These are phyloP conservation scores for Nyctibius bracteatus DNA, from an alignment of 2,113 vertebrate species.

Conservation along the genomic window DNA sequence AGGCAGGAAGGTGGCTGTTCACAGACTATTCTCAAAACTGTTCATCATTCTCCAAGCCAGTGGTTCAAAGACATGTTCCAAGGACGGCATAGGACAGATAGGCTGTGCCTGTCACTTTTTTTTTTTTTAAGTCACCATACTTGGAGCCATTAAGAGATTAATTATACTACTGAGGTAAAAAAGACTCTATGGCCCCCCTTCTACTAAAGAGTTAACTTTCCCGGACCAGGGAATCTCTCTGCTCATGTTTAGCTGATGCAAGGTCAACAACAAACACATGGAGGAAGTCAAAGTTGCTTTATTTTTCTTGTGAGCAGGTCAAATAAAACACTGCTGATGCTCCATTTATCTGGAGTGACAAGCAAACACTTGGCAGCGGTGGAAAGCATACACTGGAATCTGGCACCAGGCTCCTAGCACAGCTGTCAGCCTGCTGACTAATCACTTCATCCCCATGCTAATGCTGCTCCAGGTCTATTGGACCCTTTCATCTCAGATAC, in stretches of 20 bases:
- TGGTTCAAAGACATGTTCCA: not conserved
- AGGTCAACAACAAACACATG: conserved; percentile 18
- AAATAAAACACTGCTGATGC: conserved; percentile 58
- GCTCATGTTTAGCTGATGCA: conserved; percentile 4
- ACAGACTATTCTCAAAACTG: not conserved
- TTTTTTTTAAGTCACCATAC: not conserved
- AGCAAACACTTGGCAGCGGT: conserved; percentile 59
- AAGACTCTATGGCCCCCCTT: not conserved
- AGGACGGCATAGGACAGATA: not conserved
- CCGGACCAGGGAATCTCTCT: not conserved
- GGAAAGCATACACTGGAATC: conserved; percentile 18
- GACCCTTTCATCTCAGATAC: conserved; percentile 18
- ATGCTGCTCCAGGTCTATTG: conserved; percentile 37
- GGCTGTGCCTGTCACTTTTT: not conserved
- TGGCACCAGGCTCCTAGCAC: conserved; percentile 19
- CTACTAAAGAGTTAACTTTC: conserved; percentile 45
- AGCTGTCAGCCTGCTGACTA: conserved; percentile 50
- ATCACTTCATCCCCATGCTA: conserved; percentile 49
- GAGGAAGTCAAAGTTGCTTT: conserved; percentile 45
- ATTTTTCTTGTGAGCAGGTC: conserved; percentile 62
- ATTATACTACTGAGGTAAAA: not conserved
- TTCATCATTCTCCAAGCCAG: conserved; percentile 11
- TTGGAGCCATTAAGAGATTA: not conserved
- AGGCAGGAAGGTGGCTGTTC: not conserved
- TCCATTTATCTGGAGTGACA: conserved; percentile 49